Evolutionary conservation across 1,140 invertebrate genomes (phyloP), one percentile per base, ranked within the genome.

Genomic region (Drosophila dunni): DNA sequence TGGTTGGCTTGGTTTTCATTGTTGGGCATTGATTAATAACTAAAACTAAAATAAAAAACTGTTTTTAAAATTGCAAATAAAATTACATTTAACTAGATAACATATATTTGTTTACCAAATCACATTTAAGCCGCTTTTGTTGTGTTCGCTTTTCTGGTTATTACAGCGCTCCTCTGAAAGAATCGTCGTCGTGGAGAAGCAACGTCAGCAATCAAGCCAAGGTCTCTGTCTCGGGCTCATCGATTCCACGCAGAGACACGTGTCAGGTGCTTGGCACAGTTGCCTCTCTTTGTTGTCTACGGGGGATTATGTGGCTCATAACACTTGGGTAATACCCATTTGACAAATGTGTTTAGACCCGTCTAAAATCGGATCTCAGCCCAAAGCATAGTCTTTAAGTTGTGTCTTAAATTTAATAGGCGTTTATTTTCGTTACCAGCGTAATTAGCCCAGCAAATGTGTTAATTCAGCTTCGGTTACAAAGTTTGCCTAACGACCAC

Each of bases 1-100:
- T 29, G 24, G 24, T 29, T 29, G 78, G 82, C 73, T 84, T 79
- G 78, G 82, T 86, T 86, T 71, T 68, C 38, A 85, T 85, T 85
- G 81, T 85, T 85, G 82, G 81, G 75, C 78, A 86, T 81, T 75
- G 51, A 81, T 69, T 29, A 73, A 36, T 61, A 29, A 29, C 24
- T 29, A 29, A 29, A 29, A 68, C 54, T 73, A 79, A 64, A 53
- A 17, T 34, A 61, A 51, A 63, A 60, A 64, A 78, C 53, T 78
- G 72, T 84, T 84, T 84, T 78, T 29, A 29, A 29, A 81, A 78
- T 20, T 69, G 66, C 51, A 69, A 74, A 74, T 69, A 74, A 74
- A 74, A 63, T 56, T 62, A 68, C 54, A 68, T 50, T 29, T 29
- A 74, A 69, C 66, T 62, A 74, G 13, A 61, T 50, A 62, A 51